phyloP scores from a whole-genome alignment of 2,797 vertebrate genomes.

The Amazonetta brasiliensis region DNA sequence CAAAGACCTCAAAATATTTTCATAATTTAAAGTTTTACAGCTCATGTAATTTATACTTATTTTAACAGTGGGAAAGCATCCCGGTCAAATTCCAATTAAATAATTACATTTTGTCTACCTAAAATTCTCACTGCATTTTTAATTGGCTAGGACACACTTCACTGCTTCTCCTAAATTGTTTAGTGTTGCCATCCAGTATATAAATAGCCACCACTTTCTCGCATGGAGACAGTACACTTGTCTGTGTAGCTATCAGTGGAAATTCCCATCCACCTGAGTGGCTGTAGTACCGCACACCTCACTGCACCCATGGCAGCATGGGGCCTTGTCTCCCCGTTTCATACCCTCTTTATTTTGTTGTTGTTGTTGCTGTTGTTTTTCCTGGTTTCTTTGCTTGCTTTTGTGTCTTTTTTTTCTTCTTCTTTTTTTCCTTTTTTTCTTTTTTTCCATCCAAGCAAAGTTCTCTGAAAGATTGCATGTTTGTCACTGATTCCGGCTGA shows the following conservation, averaged over 20 bases:
- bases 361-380: too few relatives aligned
- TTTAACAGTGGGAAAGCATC: slow-evolving; percentile 51
- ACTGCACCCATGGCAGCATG: rapidly evolving
- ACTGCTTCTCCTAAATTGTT: slow-evolving; percentile 53
- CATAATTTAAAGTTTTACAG: slow-evolving; percentile 51
- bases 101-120: slow-evolving; percentile 53
- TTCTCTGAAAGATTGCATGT: not conserved
- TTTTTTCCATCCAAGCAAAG: not conserved
- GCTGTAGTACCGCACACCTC: not conserved
- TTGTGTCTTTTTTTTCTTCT: too few relatives aligned
- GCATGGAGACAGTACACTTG: not conserved
- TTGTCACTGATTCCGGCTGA: not conserved
- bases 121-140: slow-evolving; percentile 52
- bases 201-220: slow-evolving; percentile 47
- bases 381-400: too few relatives aligned
- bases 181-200: slow-evolving; percentile 49
- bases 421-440: not conserved
- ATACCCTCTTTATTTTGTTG: not conserved
- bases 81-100: slow-evolving; percentile 63
- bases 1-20: slow-evolving; percentile 64
- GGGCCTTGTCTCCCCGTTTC: not conserved
- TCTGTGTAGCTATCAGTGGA: not conserved
- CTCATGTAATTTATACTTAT: slow-evolving; percentile 36
- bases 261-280: not conserved
- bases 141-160: slow-evolving; percentile 59